These are phyloP conservation scores for Molossus alvarezi DNA, from an alignment of 2,797 vertebrate species.

Conservation along the genomic window DNA sequence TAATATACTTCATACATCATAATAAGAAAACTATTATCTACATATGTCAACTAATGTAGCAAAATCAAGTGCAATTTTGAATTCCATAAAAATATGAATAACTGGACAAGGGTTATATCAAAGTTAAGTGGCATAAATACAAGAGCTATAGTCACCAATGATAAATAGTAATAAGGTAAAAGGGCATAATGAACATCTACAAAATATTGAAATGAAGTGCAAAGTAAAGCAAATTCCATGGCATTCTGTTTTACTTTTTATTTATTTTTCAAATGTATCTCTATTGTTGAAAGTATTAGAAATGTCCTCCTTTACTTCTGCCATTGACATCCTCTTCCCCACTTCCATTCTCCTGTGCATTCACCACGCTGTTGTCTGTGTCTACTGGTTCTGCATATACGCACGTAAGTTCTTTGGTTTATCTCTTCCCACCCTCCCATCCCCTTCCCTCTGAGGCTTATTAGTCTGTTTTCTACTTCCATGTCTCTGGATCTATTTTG, in stretches of 20 bases:
- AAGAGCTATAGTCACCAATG: not conserved
- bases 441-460: too few species aligned
- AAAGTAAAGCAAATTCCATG: conserved; percentile 36
- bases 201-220: not conserved
- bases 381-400: too few species aligned
- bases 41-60: not conserved
- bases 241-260: not conserved
- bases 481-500: too few species aligned
- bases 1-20: not conserved
- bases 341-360: too few species aligned
- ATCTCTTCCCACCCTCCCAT: too few species aligned
- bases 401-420: too few species aligned
- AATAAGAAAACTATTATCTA: not conserved
- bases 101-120: not conserved
- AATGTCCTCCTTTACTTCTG: too few species aligned
- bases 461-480: too few species aligned
- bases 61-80: not conserved
- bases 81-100: conserved; percentile 1
- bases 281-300: too few species aligned
- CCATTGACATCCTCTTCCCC: too few species aligned
- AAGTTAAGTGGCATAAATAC: not conserved
- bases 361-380: too few species aligned
- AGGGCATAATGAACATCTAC: not conserved
- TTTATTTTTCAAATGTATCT: too few species aligned
- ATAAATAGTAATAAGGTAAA: not conserved